phyloP scores from a whole-genome alignment of 1,140 invertebrate species.

The Heliconius himera region DNA sequence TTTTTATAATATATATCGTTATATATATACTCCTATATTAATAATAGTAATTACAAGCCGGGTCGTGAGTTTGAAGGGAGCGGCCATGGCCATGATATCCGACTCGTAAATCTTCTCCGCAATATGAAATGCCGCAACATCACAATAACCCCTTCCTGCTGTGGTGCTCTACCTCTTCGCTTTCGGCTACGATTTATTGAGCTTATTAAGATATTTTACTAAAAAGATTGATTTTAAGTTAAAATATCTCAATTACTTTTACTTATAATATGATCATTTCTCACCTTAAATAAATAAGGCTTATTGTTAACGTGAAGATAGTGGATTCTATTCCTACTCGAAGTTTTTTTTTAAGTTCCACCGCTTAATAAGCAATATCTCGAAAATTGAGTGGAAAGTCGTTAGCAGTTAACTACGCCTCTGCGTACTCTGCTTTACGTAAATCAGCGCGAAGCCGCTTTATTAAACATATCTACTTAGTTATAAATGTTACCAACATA shows the following conservation, averaged over 20 bases:
- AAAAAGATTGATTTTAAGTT: not conserved
- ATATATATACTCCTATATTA: not conserved
- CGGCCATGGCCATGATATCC: constrained; percentile 17
- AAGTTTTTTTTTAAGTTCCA: too few species aligned
- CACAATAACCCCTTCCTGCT: constrained; percentile 33
- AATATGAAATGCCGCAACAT: constrained; percentile 33
- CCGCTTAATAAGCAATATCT: too few species aligned
- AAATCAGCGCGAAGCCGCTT: not conserved
- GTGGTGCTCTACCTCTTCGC: constrained; percentile 24
- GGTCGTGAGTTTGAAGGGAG: constrained; percentile 20
- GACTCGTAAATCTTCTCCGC: constrained; percentile 28
- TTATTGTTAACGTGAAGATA: too few species aligned
- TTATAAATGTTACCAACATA: not conserved
- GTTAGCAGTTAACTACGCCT: too few species aligned
- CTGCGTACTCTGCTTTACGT: too few species aligned
- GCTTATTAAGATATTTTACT: constrained; percentile 20
- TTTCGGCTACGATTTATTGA: constrained; percentile 29
- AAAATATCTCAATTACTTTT: too few species aligned
- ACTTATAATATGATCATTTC: too few species aligned
- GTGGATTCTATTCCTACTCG: too few species aligned
- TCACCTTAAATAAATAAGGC: too few species aligned
- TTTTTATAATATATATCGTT: not conserved
- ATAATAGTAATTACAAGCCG: constrained; percentile 2
- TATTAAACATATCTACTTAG: not conserved
- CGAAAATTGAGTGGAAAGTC: too few species aligned